These are phyloP conservation scores for Eulemur albifrons DNA, from an alignment of 2,797 vertebrate genomes.

Conservation along the genomic window DNA sequence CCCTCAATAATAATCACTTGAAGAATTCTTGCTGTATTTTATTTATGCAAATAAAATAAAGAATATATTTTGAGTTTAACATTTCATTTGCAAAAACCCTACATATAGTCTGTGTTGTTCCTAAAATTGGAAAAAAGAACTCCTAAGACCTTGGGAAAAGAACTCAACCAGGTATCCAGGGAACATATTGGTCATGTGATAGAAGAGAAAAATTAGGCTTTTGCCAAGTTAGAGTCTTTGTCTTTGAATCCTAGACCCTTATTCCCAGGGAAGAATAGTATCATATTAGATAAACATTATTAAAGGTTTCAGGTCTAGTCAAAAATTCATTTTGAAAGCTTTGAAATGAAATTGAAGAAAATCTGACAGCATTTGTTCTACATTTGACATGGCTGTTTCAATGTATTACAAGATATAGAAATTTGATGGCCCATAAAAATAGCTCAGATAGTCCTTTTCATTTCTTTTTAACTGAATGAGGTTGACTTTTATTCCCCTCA, in stretches of 20 bases:
- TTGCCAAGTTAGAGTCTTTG: neutral
- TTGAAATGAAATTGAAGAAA: slow-evolving; percentile 69
- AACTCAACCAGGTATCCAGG: neutral
- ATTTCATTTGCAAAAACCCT: neutral
- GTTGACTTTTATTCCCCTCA: neutral
- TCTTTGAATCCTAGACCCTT: neutral
- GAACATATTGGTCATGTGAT: neutral
- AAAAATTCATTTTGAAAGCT: slow-evolving; percentile 77
- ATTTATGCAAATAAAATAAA: slow-evolving; percentile 22
- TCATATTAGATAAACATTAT: slow-evolving; percentile 53
- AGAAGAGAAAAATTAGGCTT: neutral
- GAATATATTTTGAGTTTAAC: neutral
- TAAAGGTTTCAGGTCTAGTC: slow-evolving; percentile 58
- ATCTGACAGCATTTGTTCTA: slow-evolving; percentile 68
- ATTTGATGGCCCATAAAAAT: slow-evolving; percentile 53
- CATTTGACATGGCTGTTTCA: slow-evolving; percentile 67
- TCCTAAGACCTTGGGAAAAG: neutral
- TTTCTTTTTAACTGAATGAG: slow-evolving; percentile 40
- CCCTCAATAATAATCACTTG: neutral
- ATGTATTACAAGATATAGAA: slow-evolving; percentile 55
- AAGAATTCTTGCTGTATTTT: neutral
- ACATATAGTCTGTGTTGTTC: neutral
- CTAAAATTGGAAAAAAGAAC: neutral
- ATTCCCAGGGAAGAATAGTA: slow-evolving; percentile 11
- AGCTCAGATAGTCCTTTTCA: slow-evolving; percentile 3